Evolutionary conservation across 2,888 invertebrate genomes (phyloP), one percentile per base, ranked within the genome.

Genomic region (Melanophora roralis): DNA sequence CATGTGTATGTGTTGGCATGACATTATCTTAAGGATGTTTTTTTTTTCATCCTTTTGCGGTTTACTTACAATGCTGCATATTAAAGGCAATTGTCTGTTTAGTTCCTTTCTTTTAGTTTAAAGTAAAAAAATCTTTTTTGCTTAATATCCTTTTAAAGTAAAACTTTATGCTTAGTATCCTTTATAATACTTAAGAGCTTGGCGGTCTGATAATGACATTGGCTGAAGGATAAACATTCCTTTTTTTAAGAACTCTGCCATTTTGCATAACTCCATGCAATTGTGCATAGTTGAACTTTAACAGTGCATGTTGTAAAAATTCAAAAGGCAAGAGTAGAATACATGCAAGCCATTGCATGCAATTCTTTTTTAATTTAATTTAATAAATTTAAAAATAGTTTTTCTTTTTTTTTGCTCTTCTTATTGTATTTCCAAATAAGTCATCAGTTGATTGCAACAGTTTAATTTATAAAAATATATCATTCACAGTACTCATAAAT

Each of bases 401-500:
- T 40, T 40, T 45, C 36, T 32, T 21, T 47, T 19, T 60, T 6
- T 51, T 62, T 9, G 11, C n/a, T 34, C 53, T 34, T 36, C 34
- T 40, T 49, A 8, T 38, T 16, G 23, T 40, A 19, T 40, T 59
- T 59, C 40, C 14, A 38, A 59, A 36, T 68, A 36, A 60, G 57
- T 47, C 38, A 47, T 27, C 27, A 27, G 27, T 27, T 14, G 47
- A 36, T 45, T 23, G 43, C 47, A 72, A 7, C 16, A 5, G 6
- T 62, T 6, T 16, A 21, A 6, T 57, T n/a, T n/a, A n/a, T n/a
- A n/a, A n/a, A n/a, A n/a, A n/a, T n/a, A n/a, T n/a, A n/a, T n/a
- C n/a, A n/a, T n/a, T n/a, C n/a, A 57, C 53, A 53, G 55, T 45
- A 64, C 64, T 62, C 72, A 75, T 75, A 68, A 60, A 75, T 62